Evolutionary conservation across 2,888 invertebrate species (phyloP).

Genomic region (Bursaphelenchus okinawaensis): DNA sequence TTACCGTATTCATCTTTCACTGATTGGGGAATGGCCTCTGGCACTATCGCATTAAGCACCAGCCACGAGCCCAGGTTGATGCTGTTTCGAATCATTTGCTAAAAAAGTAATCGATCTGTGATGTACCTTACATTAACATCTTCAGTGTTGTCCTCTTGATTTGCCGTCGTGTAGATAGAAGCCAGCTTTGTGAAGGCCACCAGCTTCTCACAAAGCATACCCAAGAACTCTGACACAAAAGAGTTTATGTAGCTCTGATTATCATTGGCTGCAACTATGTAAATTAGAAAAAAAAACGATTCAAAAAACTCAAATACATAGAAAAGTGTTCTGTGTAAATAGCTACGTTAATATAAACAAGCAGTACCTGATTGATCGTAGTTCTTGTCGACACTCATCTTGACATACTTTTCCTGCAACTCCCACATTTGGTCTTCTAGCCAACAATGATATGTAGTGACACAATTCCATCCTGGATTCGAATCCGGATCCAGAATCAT

Average conservation of each 20-base stretch:
- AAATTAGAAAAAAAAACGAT: neutral
- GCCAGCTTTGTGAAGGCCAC: constrained; percentile 93
- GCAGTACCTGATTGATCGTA: constrained; percentile 8
- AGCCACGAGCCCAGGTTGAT: constrained; percentile 54
- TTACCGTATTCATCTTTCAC: constrained; percentile 32
- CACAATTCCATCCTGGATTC: constrained; percentile 94
- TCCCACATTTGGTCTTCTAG: constrained; percentile 68
- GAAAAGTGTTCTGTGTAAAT: too few species aligned
- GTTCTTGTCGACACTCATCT: constrained; percentile 1
- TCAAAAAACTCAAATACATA: too few species aligned
- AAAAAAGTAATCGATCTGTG: constrained; percentile 22
- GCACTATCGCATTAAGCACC: constrained; percentile 50
- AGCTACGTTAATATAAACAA: too few species aligned
- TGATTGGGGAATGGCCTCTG: constrained; percentile 40
- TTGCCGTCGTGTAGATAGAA: constrained; percentile 79
- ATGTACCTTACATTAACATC: neutral
- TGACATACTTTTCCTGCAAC: constrained; percentile 59
- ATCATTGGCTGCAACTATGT: neutral
- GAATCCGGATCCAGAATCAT: constrained; percentile 70
- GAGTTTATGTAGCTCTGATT: neutral
- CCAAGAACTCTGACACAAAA: constrained; percentile 75
- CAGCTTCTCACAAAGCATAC: constrained; percentile 71
- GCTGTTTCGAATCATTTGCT: constrained; percentile 55
- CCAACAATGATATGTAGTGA: constrained; percentile 76
- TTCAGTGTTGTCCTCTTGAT: constrained; percentile 66